Evolutionary conservation across 2,888 invertebrate genomes (phyloP).

Genomic region (Oxytorus armatus): DNA sequence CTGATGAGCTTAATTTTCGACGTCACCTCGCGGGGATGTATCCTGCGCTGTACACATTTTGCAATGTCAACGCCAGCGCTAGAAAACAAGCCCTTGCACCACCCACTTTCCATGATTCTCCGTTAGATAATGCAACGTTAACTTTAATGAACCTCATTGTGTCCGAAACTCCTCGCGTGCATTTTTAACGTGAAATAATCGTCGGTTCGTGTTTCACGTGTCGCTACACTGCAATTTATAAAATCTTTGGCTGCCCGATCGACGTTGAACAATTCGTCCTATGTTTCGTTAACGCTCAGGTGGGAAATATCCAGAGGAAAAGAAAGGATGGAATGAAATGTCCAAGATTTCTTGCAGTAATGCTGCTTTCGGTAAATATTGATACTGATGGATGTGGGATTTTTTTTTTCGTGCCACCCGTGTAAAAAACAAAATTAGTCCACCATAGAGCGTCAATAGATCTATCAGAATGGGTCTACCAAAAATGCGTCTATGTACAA

Average conservation of each 20-base stretch:
- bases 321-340: no score
- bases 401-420: no score
- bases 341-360: no score
- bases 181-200: constrained; percentile 18
- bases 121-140: constrained; percentile 25
- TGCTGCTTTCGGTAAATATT: no score
- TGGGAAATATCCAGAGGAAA: no score
- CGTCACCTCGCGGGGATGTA: constrained; percentile 28
- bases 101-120: background rate
- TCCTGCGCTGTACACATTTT: constrained; percentile 35
- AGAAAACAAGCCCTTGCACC: constrained; percentile 17
- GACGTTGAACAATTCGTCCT: no score
- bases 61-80: constrained; percentile 51
- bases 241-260: constrained; percentile 21
- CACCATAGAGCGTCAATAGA: no score
- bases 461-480: no score
- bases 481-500: no score
- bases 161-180: constrained; percentile 42
- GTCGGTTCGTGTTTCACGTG: constrained; percentile 41
- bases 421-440: no score
- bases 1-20: constrained; percentile 61
- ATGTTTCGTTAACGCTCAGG: no score
- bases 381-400: no score
- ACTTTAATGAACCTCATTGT: constrained; percentile 67
- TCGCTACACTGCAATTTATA: constrained; percentile 38